Evolutionary conservation across 2,888 invertebrate genomes (phyloP), one percentile per base, ranked within the genome.

Genomic region (Yponomeuta malinellus): DNA sequence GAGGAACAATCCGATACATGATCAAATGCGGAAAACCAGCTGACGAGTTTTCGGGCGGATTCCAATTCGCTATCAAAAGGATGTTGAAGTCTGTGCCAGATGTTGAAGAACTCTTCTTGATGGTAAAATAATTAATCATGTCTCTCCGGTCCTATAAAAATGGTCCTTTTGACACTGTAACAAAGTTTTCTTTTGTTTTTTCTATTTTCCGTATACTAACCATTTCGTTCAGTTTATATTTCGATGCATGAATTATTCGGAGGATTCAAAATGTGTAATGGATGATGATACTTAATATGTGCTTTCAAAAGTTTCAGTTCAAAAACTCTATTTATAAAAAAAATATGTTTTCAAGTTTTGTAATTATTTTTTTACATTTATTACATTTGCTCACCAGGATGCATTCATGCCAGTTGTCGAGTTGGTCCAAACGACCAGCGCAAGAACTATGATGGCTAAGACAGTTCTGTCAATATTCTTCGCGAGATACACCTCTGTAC

Each of bases 381-480:
- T 37, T n/a, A 15, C 0, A 68, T 29, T 68, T 52, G 23, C 68
- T 43, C 73, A 70, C 2, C 83, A 97, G 96, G 97, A 98, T 73
- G 96, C 98, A 78, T 98, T 99, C 83, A 93, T 98, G 82, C 97
- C 98, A 1, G 93, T 98, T 71, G 91, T 99, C 71, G 98, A 98
- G 86, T 90, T 98, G 79, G 97, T 98, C 76, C 97, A 98, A 82
- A 96, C 96, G 74, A 96, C 97, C 75, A 94, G 93, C 63, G 94
- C 96, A 0, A 96, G 96, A 82, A 96, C 97, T 0, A 95, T 97
- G 79, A 95, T 97, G 71, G 97, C 97, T 77, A 97, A 97, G 85
- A 95, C 94, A 68, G 95, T 98, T 15, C 92, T 98, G 76, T 93
- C 94, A n/a, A 93, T 93, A 74, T 90, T 91, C 78, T 90, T 94